These are phyloP conservation scores for Polyploca ridens DNA, from an alignment of 2,888 invertebrate genomes.

Conservation along the genomic window DNA sequence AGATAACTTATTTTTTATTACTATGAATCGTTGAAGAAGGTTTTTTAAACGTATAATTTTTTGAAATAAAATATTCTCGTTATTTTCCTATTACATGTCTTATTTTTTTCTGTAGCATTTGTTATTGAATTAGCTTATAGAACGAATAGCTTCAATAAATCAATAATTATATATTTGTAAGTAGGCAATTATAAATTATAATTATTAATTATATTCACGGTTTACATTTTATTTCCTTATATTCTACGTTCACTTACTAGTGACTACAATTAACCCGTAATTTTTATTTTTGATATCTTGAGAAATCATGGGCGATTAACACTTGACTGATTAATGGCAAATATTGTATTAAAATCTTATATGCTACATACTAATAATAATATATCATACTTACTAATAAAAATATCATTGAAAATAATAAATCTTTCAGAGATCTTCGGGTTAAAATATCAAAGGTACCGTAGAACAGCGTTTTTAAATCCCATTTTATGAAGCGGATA, in stretches of 20 bases:
- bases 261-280: slow-evolving; percentile 38
- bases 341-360: slow-evolving; percentile 16
- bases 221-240: slow-evolving; percentile 3
- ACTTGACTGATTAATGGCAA: slow-evolving; percentile 15
- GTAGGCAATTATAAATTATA: too few species aligned
- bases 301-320: slow-evolving; percentile 20
- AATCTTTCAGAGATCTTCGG: slow-evolving; percentile 39
- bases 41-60: too few species aligned
- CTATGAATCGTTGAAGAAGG: too few species aligned
- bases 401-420: slow-evolving; percentile 24
- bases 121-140: too few species aligned
- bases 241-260: slow-evolving; percentile 15
- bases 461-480: not conserved
- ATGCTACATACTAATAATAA: slow-evolving; percentile 20
- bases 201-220: too few species aligned
- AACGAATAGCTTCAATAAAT: too few species aligned
- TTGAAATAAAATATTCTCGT: too few species aligned
- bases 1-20: too few species aligned
- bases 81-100: not conserved
- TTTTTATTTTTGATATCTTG: slow-evolving; percentile 31
- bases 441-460: slow-evolving; percentile 16
- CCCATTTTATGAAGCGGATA: too few species aligned
- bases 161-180: too few species aligned
- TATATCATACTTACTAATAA: not conserved
- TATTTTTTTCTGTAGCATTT: not conserved